A percentile compares a stretch with the other conserved stretches of the same genome.
These are phyloP conservation scores for Amiota communis DNA, from an alignment of 2,888 invertebrate genomes.

Conservation along the genomic window DNA sequence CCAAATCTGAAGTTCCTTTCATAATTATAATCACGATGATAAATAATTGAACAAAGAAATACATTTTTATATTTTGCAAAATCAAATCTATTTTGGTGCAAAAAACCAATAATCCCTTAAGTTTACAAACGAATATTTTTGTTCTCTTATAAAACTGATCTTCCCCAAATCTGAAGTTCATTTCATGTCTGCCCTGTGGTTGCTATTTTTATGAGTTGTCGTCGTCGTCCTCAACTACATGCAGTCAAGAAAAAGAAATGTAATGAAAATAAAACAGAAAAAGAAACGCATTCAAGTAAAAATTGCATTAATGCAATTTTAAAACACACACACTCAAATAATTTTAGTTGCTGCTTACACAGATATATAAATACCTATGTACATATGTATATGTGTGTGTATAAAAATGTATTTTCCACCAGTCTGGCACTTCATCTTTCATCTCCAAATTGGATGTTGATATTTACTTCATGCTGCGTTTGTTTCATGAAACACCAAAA, in stretches of 20 bases:
- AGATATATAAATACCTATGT: not conserved
- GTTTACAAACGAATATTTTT: too few species aligned
- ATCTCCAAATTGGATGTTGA: too few species aligned
- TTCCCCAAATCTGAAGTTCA: not conserved
- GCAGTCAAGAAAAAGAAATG: too few species aligned
- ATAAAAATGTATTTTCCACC: not conserved
- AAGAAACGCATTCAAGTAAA: not conserved
- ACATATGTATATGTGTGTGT: not conserved
- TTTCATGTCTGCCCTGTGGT: not conserved
- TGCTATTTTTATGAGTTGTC: conserved; percentile 8
- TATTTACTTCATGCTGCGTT: not conserved
- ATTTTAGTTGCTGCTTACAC: not conserved
- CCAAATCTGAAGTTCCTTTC: too few species aligned
- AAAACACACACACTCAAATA: not conserved
- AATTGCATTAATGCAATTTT: conserved; percentile 24
- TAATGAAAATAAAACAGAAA: too few species aligned
- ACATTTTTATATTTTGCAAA: too few species aligned
- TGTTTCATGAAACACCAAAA: not conserved
- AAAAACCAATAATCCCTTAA: too few species aligned
- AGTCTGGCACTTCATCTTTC: not conserved
- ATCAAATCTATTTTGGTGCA: too few species aligned
- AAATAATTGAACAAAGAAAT: too few species aligned
- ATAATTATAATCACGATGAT: too few species aligned
- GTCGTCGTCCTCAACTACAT: too few species aligned
- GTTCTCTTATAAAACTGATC: too few species aligned